Conservation (phyloP, 2,797 vertebrate genomes). For the Gephyroberyx darwinii region DNA sequence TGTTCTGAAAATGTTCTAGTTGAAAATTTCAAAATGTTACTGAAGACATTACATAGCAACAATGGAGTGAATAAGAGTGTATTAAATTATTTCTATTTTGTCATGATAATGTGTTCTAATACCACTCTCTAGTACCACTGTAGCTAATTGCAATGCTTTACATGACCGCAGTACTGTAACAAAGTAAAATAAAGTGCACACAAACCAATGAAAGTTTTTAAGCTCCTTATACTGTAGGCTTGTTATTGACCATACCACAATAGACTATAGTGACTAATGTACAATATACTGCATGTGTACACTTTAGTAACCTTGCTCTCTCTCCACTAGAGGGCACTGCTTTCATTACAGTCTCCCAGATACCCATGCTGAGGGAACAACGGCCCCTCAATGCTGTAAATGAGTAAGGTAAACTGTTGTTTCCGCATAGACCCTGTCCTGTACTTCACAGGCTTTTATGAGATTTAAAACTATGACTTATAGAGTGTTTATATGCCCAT, state of each 20-base stretch:
- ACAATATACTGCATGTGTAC: background rate
- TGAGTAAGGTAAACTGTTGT: conserved; percentile 12
- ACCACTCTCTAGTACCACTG: conserved; percentile 57
- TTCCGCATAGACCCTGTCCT: conserved; percentile 9
- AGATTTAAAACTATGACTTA: conserved; percentile 12
- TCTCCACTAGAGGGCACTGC: conserved; percentile 56
- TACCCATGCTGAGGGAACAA: background rate
- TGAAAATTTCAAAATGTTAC: conserved; percentile 25
- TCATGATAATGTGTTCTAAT: conserved; percentile 58
- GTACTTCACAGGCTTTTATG: background rate
- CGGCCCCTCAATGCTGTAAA: background rate
- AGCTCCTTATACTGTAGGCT: background rate
- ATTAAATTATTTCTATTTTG: conserved; percentile 66
- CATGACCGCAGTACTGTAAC: conserved; percentile 74
- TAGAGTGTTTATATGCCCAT: background rate
- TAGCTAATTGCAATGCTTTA: conserved; percentile 73
- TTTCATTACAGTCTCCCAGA: background rate
- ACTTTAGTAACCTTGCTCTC: background rate
- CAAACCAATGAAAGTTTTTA: conserved; percentile 20
- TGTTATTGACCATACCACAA: conserved; percentile 20
- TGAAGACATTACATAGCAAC: conserved; percentile 20
- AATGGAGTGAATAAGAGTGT: conserved; percentile 24
- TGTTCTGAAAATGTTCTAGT: conserved; percentile 7
- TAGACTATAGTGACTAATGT: background rate
- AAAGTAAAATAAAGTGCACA: conserved; percentile 72